Evolutionary conservation across 2,797 vertebrate species (phyloP), one percentile per base, ranked within the genome.

Genomic region (Huso huso): DNA sequence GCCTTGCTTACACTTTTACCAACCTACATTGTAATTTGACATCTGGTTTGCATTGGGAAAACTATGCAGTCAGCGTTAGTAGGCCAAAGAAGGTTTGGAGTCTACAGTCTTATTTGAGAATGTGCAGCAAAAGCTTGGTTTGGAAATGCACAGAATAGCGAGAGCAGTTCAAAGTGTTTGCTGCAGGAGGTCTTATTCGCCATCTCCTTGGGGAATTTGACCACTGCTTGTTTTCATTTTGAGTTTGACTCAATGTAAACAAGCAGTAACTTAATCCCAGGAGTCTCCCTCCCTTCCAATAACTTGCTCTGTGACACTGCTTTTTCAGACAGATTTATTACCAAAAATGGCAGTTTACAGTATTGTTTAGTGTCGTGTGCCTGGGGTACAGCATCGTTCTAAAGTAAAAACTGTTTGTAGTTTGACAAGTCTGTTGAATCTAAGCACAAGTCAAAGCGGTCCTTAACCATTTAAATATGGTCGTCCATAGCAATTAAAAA

Each of bases 41-140:
- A 92, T 91, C 89, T 92, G 89, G 85, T 91, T 90, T 88, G 80
- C 82, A 89, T 92, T 83, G 78, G 72, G 69, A 76, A 75, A 91
- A 90, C 72, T 88, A 90, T 91, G 89, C 86, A 86, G 85, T 81
- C 75, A 76, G 86, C 79, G 83, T 75, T 80, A 76, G 81, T 78
- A 82, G 88, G 84, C 87, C 84, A 88, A 74, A 79, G 80, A 77
- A 88, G 82, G 76, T 80, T 86, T 78, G 64, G 75, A 87, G 79
- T 83, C 15, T 49, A 70, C 81, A 84, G 83, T 78, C 67, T 69
- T 80, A 76, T 75, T 79, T 74, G 72, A 85, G 80, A 88, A 86
- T 79, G 55, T 58, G 77, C 73, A 75, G 71, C 69, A 74, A 81
- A 70, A 67, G 73, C 70, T 66, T 23, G 7, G 61, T 8, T 62